phyloP scores from a whole-genome alignment of 2,797 vertebrate genomes.

The Melanogrammus aeglefinus region DNA sequence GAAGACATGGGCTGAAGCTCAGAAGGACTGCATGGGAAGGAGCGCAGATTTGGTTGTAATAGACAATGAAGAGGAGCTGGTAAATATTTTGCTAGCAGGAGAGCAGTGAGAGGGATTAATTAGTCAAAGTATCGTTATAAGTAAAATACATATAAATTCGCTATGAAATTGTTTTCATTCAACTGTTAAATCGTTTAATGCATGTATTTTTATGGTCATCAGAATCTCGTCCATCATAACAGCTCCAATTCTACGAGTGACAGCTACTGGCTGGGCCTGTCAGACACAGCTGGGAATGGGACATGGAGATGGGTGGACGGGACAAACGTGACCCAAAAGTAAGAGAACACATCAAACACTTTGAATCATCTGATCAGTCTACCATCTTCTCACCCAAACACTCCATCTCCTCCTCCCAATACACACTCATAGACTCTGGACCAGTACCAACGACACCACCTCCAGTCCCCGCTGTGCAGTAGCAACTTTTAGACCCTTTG shows the following conservation, averaged over 20 bases:
- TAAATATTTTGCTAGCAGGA: slow-evolving; percentile 8
- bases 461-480: neutral
- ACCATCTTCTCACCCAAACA: neutral
- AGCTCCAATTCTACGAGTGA: neutral
- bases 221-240: slow-evolving; percentile 33
- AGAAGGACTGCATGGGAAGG: slow-evolving; percentile 13
- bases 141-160: neutral
- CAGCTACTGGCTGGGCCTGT: slow-evolving; percentile 55
- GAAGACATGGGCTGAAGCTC: slow-evolving; percentile 45
- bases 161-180: neutral
- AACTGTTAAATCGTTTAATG: neutral
- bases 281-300: neutral
- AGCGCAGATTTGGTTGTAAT: slow-evolving; percentile 41
- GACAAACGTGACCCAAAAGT: slow-evolving; percentile 12
- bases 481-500: rapidly evolving
- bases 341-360: slow-evolving; percentile 9
- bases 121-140: neutral
- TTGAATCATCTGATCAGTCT: neutral
- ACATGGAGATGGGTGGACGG: slow-evolving; percentile 54
- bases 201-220: neutral
- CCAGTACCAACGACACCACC: neutral
- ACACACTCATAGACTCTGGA: slow-evolving; percentile 38
- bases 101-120: neutral
- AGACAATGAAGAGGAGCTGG: slow-evolving; percentile 25
- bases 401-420: neutral